These are phyloP conservation scores for Acanthurus leucopareius DNA, from an alignment of 2,797 vertebrate species.

Conservation along the genomic window DNA sequence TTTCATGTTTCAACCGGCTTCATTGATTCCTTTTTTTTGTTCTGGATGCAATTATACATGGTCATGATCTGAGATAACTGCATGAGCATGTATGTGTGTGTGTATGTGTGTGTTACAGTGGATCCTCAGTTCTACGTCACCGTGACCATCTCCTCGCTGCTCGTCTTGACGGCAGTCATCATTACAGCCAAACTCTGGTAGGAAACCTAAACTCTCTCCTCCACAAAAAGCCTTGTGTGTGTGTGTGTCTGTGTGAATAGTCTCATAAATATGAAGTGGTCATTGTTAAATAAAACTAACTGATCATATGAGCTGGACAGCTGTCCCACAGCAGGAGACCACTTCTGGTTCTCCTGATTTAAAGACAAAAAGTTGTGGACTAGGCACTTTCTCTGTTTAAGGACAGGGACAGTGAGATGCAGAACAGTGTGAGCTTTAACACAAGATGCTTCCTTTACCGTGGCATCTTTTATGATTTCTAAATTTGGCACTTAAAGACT, in stretches of 20 bases:
- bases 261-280: constrained; percentile 21
- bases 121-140: constrained; percentile 91
- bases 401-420: not conserved
- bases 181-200: constrained; percentile 90
- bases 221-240: constrained; percentile 11
- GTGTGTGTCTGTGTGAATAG: constrained; percentile 19
- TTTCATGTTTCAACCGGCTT: constrained; percentile 60
- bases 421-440: constrained; percentile 9
- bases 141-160: constrained; percentile 89
- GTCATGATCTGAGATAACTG: constrained; percentile 55
- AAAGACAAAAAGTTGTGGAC: constrained; percentile 13
- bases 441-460: not conserved
- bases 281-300: constrained; percentile 10
- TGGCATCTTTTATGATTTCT: not conserved
- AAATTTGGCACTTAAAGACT: constrained; percentile 1
- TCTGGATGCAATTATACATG: constrained; percentile 53
- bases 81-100: constrained; percentile 44
- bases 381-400: not conserved
- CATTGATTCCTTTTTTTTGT: constrained; percentile 56
- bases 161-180: constrained; percentile 86
- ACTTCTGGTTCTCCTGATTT: constrained; percentile 18
- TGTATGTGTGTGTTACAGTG: constrained; percentile 82
- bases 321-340: constrained; percentile 14
- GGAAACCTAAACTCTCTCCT: constrained; percentile 62
- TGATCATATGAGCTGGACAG: constrained; percentile 29